phyloP scores from a whole-genome alignment of 2,797 vertebrate genomes.

The Gallinago nigripennis region DNA sequence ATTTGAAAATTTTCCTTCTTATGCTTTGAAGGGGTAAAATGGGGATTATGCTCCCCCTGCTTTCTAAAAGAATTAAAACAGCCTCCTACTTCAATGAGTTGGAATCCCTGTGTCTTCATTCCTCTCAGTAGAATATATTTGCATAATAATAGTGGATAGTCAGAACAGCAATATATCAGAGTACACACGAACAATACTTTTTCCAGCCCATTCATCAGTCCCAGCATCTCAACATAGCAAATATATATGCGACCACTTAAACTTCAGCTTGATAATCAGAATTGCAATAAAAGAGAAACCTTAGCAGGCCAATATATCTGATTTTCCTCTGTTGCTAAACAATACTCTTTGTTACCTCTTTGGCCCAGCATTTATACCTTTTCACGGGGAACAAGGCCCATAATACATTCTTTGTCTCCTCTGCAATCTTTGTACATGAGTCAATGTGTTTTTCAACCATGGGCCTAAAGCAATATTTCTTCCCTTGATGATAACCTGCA shows the following conservation, averaged over 20 bases:
- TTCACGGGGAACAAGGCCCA: background rate
- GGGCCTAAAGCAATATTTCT: background rate
- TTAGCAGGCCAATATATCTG: background rate
- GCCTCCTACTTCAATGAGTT: background rate
- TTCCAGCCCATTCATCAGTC: conserved; percentile 3
- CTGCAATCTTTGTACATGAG: background rate
- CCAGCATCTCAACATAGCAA: background rate
- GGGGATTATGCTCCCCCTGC: background rate
- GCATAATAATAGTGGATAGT: conserved; percentile 43
- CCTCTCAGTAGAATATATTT: conserved; percentile 32
- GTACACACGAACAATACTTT: conserved; percentile 7
- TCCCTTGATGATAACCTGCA: background rate
- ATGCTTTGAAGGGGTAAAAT: conserved; percentile 4
- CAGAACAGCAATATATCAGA: conserved; percentile 33
- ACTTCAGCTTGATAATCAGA: conserved; percentile 17
- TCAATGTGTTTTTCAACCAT: background rate
- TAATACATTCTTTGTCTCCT: background rate
- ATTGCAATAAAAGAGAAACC: background rate
- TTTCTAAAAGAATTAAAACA: conserved; percentile 39
- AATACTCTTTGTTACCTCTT: background rate
- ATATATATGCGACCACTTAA: background rate
- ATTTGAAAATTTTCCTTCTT: background rate
- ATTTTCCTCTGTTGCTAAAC: background rate
- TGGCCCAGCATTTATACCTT: background rate
- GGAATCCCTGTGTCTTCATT: conserved; percentile 35